Evolutionary conservation across 2,113 vertebrate genomes (phyloP).

Genomic region (Neotoma lepida): DNA sequence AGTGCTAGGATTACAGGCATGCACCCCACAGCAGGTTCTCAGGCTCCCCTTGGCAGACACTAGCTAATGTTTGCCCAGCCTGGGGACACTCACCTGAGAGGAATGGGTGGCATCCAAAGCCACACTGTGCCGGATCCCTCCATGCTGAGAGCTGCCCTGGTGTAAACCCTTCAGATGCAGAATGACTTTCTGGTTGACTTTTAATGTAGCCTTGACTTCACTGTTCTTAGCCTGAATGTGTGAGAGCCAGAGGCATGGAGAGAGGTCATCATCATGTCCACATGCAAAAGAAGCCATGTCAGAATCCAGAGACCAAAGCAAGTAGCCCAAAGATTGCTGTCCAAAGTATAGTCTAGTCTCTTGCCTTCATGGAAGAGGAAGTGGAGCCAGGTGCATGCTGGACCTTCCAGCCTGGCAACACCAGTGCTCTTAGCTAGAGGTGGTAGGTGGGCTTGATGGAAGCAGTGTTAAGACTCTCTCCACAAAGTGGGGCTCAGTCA

Average conservation of each 20-base stretch:
- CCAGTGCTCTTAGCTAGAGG: neutral
- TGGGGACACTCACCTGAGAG: slow-evolving; percentile 84
- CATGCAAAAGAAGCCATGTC: neutral
- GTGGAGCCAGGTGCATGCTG: fast-evolving
- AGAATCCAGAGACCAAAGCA: neutral
- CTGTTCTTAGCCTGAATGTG: slow-evolving; percentile 81
- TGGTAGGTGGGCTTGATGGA: neutral
- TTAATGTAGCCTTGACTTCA: slow-evolving; percentile 84
- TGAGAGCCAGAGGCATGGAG: neutral
- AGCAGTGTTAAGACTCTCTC: neutral
- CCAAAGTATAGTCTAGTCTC: neutral
- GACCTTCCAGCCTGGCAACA: neutral
- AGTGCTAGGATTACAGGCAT: neutral
- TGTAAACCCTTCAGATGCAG: slow-evolving; percentile 84
- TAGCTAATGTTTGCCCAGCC: fast-evolving
- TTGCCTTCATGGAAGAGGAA: neutral
- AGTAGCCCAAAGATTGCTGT: neutral
- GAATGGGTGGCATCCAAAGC: slow-evolving; percentile 84
- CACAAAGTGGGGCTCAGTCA: neutral
- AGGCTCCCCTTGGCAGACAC: neutral
- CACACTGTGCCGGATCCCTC: slow-evolving; percentile 79
- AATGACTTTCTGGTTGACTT: slow-evolving; percentile 83
- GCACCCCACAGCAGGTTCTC: neutral
- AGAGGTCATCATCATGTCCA: neutral
- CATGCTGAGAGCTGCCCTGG: slow-evolving; percentile 76